These are phyloP conservation scores for Zoroaster sp. DNA, from an alignment of 53 echinoderm and acorn worm species.

Conservation along the genomic window DNA sequence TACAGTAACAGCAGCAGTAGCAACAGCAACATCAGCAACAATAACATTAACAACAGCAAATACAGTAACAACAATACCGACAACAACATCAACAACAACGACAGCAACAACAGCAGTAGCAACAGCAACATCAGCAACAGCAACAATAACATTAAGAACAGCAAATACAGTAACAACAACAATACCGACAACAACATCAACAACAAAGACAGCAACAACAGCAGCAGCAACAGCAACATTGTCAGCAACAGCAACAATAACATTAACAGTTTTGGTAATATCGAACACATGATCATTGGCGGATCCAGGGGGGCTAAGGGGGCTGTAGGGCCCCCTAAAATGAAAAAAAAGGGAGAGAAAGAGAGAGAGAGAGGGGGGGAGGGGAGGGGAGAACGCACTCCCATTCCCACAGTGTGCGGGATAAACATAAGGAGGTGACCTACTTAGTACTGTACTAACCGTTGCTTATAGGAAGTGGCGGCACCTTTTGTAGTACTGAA, in stretches of 20 bases:
- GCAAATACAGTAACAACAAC: neutral
- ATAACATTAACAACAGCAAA: neutral
- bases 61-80: neutral
- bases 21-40: neutral
- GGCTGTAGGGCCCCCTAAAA: too few species aligned
- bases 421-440: too few species aligned
- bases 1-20: neutral
- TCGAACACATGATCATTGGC: too few species aligned
- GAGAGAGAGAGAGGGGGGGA: too few species aligned
- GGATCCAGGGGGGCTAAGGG: too few species aligned
- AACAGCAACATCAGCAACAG: neutral
- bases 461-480: too few species aligned
- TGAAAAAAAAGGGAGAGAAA: too few species aligned
- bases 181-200: neutral
- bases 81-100: neutral
- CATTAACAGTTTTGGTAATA: too few species aligned
- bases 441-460: too few species aligned
- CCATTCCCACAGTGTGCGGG: too few species aligned
- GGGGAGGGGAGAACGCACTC: too few species aligned
- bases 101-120: neutral
- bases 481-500: too few species aligned
- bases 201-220: neutral
- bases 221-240: neutral
- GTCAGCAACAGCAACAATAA: neutral
- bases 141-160: neutral